Percentiles rank a stretch among this genome's conserved stretches.
phyloP scores from a whole-genome alignment of 2,113 vertebrate genomes.

The Crotalus horridus region DNA sequence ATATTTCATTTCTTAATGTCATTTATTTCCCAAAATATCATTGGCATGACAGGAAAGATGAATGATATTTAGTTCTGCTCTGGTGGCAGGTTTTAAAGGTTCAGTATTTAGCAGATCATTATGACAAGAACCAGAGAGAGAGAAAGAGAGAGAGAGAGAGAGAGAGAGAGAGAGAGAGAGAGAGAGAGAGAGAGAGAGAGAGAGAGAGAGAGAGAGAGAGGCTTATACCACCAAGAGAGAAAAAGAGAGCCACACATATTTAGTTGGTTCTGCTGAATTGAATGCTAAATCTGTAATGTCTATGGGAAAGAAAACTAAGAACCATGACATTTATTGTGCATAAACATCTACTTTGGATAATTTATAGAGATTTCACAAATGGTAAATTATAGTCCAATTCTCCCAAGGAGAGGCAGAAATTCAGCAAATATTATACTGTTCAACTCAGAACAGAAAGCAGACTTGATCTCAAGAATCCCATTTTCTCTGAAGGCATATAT shows the following conservation, averaged over 20 bases:
- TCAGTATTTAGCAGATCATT: constrained; percentile 6
- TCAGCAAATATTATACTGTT: background rate
- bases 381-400: background rate
- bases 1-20: constrained; percentile 10
- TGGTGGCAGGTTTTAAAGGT: constrained; percentile 17
- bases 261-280: background rate
- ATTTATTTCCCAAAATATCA: constrained; percentile 27
- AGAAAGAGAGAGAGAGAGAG: background rate
- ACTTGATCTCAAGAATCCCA: background rate
- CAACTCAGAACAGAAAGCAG: background rate
- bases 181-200: background rate
- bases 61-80: constrained; percentile 33
- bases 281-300: constrained; percentile 8
- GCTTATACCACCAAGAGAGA: background rate
- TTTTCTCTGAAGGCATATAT: background rate
- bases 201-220: background rate
- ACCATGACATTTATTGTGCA: background rate
- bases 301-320: background rate
- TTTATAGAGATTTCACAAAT: background rate
- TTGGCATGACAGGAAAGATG: constrained; percentile 21
- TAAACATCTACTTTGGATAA: constrained; percentile 1
- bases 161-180: background rate
- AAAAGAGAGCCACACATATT: background rate
- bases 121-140: background rate
- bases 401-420: background rate